Evolutionary conservation across 2,797 vertebrate genomes (phyloP), one percentile per base, ranked within the genome.

Genomic region (Phrynocephalus vlangalii): DNA sequence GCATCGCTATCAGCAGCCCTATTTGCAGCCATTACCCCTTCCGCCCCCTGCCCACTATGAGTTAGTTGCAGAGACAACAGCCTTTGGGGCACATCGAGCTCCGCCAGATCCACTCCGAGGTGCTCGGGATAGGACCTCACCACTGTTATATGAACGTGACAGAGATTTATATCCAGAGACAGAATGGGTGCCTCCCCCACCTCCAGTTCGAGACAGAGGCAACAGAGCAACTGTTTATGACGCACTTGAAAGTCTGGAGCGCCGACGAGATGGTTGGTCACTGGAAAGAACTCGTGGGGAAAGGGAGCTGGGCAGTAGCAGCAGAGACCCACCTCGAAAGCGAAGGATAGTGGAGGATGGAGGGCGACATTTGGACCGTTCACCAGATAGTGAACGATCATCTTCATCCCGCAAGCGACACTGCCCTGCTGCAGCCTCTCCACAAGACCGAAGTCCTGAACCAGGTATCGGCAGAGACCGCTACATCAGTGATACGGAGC

Each of bases 1-100:
- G 90, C 98, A 99, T 84, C 98, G 98, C 78, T 99, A 99, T 96
- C 98, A 98, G 94, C 99, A 99, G 95, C 98, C 98, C 88, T 99
- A 99, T 94, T 94, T 99, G 91, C 99, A 99, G 93, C 98, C 99
- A 22, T 97, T 99, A 81, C 98, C 98, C 0, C 97, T 99, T 85
- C 97, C 98, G 0, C 94, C 95, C 1, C 94, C 95, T 0, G 95
- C 96, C 93, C 98, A 98, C 80, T 99, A 99, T 38, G 99, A 99
- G 94, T 96, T 99, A 1, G 98, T 99, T 93, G 98, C 98, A 0
- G 99, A 99, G 95, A 96, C 97, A 0, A 98, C 98, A 93, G 98
- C 98, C 79, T 99, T 99, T 94, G 98, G 98, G 48, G 97, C 97
- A 87, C 97, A 97, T 91, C 94, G 97, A 70, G 95, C 94, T 1